A percentile compares a stretch with the other conserved stretches of the same genome.
Evolutionary conservation across 2,888 invertebrate species (phyloP).

Genomic region (Sphecodes monilicornis): DNA sequence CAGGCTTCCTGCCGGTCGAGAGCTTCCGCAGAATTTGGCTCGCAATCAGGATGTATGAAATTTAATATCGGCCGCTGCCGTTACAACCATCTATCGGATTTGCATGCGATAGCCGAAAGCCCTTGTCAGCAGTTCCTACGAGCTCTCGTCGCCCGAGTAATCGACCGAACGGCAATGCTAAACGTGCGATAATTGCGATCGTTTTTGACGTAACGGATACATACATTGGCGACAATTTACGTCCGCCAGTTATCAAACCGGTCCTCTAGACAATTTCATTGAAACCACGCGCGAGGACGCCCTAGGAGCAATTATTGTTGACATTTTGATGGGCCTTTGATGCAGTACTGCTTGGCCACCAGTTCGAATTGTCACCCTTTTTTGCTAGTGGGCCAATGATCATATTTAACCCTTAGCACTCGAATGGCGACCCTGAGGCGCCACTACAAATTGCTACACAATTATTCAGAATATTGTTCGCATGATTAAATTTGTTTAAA

Average conservation of each 20-base stretch:
- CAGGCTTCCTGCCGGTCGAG: slow-evolving; percentile 36
- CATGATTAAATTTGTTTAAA: too few species aligned
- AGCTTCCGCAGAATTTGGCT: slow-evolving; percentile 55
- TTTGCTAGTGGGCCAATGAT: too few species aligned
- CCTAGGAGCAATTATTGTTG: too few species aligned
- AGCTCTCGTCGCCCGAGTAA: slow-evolving; percentile 27
- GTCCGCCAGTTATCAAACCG: neutral
- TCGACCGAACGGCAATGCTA: slow-evolving; percentile 30
- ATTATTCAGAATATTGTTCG: too few species aligned
- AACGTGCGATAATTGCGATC: slow-evolving; percentile 12
- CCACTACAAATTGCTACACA: too few species aligned
- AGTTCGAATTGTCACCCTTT: too few species aligned
- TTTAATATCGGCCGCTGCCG: slow-evolving; percentile 57
- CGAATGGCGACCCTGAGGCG: too few species aligned
- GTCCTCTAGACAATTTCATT: neutral
- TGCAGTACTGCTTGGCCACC: too few species aligned
- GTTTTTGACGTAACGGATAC: slow-evolving; percentile 13
- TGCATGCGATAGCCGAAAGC: slow-evolving; percentile 55
- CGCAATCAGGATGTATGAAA: slow-evolving; percentile 64
- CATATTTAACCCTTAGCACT: too few species aligned
- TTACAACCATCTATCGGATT: slow-evolving; percentile 54
- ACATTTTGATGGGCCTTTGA: too few species aligned
- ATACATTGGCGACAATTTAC: slow-evolving; percentile 7
- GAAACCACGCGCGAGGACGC: too few species aligned
- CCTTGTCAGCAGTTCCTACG: slow-evolving; percentile 40